phyloP scores from a whole-genome alignment of 2,797 vertebrate species.

The Lagorchestes hirsutus region DNA sequence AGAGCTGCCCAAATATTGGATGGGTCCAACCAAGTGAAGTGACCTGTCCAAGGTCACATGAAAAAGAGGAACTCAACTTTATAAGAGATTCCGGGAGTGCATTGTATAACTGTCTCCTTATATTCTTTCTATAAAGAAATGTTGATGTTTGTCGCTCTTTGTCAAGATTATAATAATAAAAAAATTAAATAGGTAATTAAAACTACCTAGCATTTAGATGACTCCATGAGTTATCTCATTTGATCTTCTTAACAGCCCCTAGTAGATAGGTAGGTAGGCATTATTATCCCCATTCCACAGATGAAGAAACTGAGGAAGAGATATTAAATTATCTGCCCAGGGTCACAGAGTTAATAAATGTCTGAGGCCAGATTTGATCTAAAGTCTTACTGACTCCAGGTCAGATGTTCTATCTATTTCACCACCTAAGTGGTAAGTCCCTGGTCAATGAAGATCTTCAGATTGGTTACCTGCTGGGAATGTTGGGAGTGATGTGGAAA shows the following conservation, averaged over 20 bases:
- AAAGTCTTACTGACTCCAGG: background rate
- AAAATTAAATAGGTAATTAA: background rate
- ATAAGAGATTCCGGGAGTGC: background rate
- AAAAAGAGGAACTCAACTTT: background rate
- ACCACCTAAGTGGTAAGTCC: background rate
- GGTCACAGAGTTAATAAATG: background rate
- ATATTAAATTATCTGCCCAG: background rate
- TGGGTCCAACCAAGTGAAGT: background rate
- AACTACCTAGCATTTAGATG: background rate
- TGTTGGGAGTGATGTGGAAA: background rate
- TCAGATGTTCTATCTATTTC: background rate
- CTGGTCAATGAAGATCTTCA: background rate
- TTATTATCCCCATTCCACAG: background rate
- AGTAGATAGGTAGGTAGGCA: background rate
- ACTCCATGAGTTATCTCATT: background rate
- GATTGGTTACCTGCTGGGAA: background rate
- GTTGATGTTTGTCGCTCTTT: background rate
- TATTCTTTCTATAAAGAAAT: background rate
- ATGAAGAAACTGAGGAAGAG: background rate
- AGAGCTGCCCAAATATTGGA: background rate
- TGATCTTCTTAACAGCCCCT: background rate
- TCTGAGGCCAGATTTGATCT: background rate
- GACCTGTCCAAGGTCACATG: background rate
- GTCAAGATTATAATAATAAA: background rate
- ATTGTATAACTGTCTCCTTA: background rate